Evolutionary conservation across 2,797 vertebrate genomes (phyloP).

Genomic region (Pseudochromis fuscus): DNA sequence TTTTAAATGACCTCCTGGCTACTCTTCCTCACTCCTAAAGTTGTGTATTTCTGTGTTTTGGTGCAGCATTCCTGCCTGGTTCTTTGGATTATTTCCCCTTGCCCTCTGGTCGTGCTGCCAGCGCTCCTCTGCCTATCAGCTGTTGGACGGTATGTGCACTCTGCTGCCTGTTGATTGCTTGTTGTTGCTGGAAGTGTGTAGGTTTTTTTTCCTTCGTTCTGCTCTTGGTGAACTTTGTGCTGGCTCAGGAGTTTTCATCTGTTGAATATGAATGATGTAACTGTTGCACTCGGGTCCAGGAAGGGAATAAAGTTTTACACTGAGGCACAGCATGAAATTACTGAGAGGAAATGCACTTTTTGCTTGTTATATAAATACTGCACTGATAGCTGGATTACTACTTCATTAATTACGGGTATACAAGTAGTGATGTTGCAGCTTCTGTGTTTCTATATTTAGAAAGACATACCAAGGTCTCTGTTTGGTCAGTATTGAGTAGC

Average conservation of each 20-base stretch:
- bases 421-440: background rate
- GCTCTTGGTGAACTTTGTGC: conserved; percentile 44
- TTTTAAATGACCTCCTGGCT: conserved; percentile 5
- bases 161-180: conserved; percentile 4
- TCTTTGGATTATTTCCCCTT: conserved; percentile 77
- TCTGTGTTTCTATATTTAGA: background rate
- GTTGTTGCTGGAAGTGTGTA: background rate
- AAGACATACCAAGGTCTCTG: background rate
- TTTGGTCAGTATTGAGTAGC: too few species aligned
- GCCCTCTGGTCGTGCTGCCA: conserved; percentile 68
- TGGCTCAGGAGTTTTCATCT: conserved; percentile 43
- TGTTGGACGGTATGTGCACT: conserved; percentile 78
- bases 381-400: too few species aligned
- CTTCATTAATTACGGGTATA: too few species aligned
- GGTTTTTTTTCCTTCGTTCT: conserved; percentile 3
- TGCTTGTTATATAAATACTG: too few species aligned
- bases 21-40: conserved; percentile 39
- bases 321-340: background rate
- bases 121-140: conserved; percentile 73
- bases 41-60: conserved; percentile 59
- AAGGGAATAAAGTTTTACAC: background rate
- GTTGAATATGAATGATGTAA: conserved; percentile 40
- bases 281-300: conserved; percentile 29
- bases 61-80: conserved; percentile 75
- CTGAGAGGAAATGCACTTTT: too few species aligned